A percentile compares a stretch with the other conserved stretches of the same genome.
These are phyloP conservation scores for Ctenodactylus gundi DNA, from an alignment of 2,113 vertebrate genomes.

Conservation along the genomic window DNA sequence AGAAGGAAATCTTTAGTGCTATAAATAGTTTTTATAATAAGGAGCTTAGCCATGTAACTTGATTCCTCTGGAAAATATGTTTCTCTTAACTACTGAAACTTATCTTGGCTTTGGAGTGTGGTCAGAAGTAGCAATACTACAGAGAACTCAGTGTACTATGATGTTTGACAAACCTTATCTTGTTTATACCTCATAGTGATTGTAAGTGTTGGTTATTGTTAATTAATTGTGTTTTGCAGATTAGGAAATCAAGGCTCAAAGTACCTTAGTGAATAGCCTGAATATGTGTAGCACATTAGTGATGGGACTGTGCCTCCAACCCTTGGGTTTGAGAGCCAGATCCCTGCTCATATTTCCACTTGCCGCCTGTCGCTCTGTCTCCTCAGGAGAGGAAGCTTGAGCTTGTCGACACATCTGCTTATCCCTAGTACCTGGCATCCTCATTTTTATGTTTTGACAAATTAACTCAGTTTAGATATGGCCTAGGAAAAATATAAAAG, in stretches of 20 bases:
- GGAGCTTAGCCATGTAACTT: not conserved
- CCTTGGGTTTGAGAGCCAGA: too few relatives aligned
- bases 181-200: conserved; percentile 23
- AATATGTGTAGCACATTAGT: not conserved
- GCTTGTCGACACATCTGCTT: not conserved
- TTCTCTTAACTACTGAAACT: conserved; percentile 23
- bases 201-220: not conserved
- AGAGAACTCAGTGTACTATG: not conserved
- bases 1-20: conserved; percentile 23
- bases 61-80: conserved; percentile 31
- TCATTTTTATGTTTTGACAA: conserved; percentile 15
- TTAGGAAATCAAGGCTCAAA: not conserved
- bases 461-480: conserved; percentile 14
- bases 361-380: not conserved
- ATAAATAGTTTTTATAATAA: conserved; percentile 38
- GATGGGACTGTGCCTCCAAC: not conserved
- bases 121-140: not conserved
- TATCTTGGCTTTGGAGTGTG: not conserved
- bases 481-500: not conserved
- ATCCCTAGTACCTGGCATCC: not conserved
- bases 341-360: not conserved
- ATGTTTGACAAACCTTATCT: not conserved
- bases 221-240: not conserved
- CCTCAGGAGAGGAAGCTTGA: not conserved
- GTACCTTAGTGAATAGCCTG: not conserved